phyloP scores from a whole-genome alignment of 2,888 invertebrate species.

The Platycheirus rosarum region DNA sequence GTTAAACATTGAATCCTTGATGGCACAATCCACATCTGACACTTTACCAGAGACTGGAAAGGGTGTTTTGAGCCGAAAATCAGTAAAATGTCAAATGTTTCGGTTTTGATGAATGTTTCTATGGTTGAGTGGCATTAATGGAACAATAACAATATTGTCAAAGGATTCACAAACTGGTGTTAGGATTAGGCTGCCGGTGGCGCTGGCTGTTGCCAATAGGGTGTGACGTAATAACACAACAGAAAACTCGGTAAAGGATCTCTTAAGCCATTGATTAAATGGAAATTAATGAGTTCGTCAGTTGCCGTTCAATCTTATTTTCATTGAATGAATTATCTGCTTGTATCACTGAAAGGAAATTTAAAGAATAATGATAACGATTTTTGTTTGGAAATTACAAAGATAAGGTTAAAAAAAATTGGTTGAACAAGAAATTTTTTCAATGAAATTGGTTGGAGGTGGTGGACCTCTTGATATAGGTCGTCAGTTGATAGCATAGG shows the following conservation, averaged over 20 bases:
- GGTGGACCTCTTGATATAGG: no score
- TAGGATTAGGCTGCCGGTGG: constrained; percentile 36
- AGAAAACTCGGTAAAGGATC: constrained; percentile 36
- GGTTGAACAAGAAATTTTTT: no score
- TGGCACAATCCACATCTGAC: constrained; percentile 54
- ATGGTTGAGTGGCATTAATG: constrained; percentile 77
- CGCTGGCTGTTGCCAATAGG: no score
- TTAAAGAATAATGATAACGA: no score
- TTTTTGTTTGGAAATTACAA: no score
- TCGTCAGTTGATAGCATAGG: no score
- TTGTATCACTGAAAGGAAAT: no score
- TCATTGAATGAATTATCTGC: no score
- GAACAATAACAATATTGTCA: constrained; percentile 68
- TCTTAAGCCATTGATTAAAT: constrained; percentile 51
- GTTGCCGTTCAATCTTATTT: constrained; percentile 38
- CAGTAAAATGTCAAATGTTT: constrained; percentile 60
- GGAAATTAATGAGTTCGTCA: constrained; percentile 63
- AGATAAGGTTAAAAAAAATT: no score
- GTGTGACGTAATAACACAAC: constrained; percentile 4
- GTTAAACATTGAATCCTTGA: constrained; percentile 3
- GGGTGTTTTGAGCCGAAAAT: constrained; percentile 19
- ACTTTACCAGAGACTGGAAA: constrained; percentile 31
- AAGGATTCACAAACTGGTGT: constrained; percentile 53
- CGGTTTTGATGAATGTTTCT: constrained; percentile 69
- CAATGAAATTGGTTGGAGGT: no score